phyloP scores from a whole-genome alignment of 2,113 vertebrate genomes.

The Butorides virescens region DNA sequence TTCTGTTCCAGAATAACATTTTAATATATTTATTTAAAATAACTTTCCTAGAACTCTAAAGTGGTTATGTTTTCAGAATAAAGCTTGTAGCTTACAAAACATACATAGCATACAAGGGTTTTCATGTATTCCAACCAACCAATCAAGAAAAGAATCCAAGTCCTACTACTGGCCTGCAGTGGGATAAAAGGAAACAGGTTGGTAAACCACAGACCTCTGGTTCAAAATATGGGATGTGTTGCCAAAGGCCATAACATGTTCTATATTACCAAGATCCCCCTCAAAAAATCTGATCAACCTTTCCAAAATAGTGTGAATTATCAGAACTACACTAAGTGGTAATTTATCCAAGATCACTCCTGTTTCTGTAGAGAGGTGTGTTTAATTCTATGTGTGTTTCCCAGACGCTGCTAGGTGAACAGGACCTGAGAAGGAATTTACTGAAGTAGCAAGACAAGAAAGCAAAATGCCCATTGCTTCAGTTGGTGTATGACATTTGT shows the following conservation, averaged over 20 bases:
- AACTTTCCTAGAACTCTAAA: constrained; percentile 12
- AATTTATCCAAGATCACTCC: background rate
- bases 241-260: background rate
- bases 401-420: background rate
- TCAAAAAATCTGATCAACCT: background rate
- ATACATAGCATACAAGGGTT: background rate
- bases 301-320: background rate
- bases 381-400: background rate
- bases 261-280: background rate
- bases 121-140: background rate
- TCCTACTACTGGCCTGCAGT: background rate
- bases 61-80: constrained; percentile 3
- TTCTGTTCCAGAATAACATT: background rate
- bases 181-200: background rate
- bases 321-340: background rate
- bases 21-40: background rate
- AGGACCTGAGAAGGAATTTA: background rate
- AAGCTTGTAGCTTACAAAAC: constrained; percentile 6
- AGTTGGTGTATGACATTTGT: background rate
- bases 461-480: background rate
- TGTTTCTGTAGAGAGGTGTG: background rate
- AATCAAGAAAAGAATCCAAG: background rate
- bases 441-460: background rate
- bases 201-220: background rate
- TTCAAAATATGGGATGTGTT: background rate